These are phyloP conservation scores for Telenomus remus DNA, from an alignment of 1,140 invertebrate genomes.

Conservation along the genomic window DNA sequence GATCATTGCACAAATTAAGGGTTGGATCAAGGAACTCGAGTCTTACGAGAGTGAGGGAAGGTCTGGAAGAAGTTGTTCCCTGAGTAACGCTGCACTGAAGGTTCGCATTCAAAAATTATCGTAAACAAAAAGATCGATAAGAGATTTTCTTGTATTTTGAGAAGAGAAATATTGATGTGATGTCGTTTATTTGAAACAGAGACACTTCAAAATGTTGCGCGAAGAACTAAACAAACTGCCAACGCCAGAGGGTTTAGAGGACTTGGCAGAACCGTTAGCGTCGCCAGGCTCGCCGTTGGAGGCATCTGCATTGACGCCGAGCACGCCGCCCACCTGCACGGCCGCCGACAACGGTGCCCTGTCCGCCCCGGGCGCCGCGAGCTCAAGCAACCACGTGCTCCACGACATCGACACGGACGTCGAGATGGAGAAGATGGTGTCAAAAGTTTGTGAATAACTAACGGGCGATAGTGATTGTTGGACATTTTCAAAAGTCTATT, in stretches of 20 bases:
- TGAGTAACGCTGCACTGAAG: conserved; percentile 85
- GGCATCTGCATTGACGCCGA: conserved; percentile 66
- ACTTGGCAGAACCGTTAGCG: conserved; percentile 79
- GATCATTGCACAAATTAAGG: conserved; percentile 90
- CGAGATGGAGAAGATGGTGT: conserved; percentile 85
- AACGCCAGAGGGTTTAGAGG: conserved; percentile 83
- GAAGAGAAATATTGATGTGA: conserved; percentile 8
- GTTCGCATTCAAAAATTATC: too few relatives aligned
- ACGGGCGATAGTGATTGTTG: conserved; percentile 73
- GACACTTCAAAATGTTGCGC: conserved; percentile 85
- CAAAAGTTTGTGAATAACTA: conserved; percentile 81
- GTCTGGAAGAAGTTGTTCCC: conserved; percentile 83
- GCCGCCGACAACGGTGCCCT: conserved; percentile 29
- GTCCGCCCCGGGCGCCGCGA: not conserved
- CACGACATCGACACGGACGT: conserved; percentile 79
- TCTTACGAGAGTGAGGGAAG: conserved; percentile 83
- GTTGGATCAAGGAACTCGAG: conserved; percentile 92
- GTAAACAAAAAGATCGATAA: too few relatives aligned
- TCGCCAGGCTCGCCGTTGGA: conserved; percentile 70
- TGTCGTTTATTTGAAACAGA: conserved; percentile 76
- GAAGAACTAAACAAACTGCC: conserved; percentile 87
- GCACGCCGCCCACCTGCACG: conserved; percentile 63
- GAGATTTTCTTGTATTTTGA: too few relatives aligned
- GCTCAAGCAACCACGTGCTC: conserved; percentile 69
- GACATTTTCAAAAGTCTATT: conserved; percentile 75